Evolutionary conservation across 2,113 vertebrate species (phyloP), one percentile per base, ranked within the genome.

Genomic region (Cacatua alba): DNA sequence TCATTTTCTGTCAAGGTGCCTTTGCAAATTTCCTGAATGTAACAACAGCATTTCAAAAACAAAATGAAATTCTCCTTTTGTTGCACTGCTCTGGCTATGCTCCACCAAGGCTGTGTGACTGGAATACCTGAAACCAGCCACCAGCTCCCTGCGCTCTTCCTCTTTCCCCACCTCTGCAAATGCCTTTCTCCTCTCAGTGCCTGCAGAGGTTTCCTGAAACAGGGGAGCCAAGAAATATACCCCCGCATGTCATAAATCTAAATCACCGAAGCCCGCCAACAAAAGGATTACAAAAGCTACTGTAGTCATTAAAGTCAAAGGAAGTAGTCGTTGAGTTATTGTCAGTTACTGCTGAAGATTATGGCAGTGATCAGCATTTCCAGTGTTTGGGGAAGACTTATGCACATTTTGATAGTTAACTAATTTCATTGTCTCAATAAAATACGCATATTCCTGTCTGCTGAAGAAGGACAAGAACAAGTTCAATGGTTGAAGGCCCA

Each of bases 1-100:
- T 98, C 96, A 91, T 95, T 96, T 92, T 97, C 97, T 97, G 97
- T 98, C 98, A 98, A 98, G 98, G 97, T 98, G 97, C 97, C 98
- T 98, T 98, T 98, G 96, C 94, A 96, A 60, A 94, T 90, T 96
- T 96, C 90, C 91, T 72, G 90, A 91, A 95, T 95, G 96, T 97
- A 97, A 93, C 97, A 97, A 97, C 84, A 96, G 96, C 90, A 91
- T 97, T 97, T 95, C 90, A 96, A 94, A 97, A 97, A 96, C 97
- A 97, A 97, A 97, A 98, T 95, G 62, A 97, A 97, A 91, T 94
- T 94, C 94, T 96, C 94, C 76, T 91, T 96, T 94, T 77, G 65
- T 87, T 94, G 85, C 84, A 69, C 71, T 49, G 96, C 86, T 24
- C 85, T 83, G 64, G 95, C 94, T 96, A 37, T 59, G 90, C 95